These are phyloP conservation scores for Fregetta grallaria DNA, from an alignment of 2,113 vertebrate species.

Conservation along the genomic window DNA sequence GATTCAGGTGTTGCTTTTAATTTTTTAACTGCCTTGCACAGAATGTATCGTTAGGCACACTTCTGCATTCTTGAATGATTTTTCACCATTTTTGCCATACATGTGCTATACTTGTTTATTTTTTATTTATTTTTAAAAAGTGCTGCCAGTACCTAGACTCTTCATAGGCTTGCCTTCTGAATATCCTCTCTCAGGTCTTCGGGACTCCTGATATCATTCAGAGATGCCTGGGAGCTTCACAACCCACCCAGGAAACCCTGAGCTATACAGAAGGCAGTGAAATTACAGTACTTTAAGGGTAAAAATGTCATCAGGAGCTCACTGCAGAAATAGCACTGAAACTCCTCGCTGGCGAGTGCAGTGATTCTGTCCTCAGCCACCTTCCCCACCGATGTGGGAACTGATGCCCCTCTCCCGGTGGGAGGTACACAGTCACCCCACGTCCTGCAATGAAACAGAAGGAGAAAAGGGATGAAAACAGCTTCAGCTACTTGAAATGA, in stretches of 20 bases:
- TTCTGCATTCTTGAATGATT: not conserved
- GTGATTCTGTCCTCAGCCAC: not conserved
- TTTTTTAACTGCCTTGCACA: not conserved
- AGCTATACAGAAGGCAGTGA: not conserved
- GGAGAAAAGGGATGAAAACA: not conserved
- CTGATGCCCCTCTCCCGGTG: not conserved
- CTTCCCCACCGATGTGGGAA: rapidly evolving
- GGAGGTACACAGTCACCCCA: not conserved
- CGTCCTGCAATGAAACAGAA: not conserved
- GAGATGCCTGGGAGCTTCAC: not conserved
- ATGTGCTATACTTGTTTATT: not conserved
- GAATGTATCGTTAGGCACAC: not conserved
- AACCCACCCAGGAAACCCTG: not conserved
- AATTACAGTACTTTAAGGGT: not conserved
- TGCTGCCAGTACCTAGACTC: not conserved
- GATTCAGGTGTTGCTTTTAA: not conserved
- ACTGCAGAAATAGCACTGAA: not conserved
- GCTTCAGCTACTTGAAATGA: not conserved
- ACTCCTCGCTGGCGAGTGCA: not conserved
- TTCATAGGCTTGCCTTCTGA: not conserved
- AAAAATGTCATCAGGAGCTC: not conserved
- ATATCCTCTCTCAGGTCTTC: not conserved
- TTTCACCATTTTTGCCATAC: not conserved
- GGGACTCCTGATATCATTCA: not conserved
- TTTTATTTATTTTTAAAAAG: not conserved